Conservation (phyloP, 2,797 vertebrate species). For the Brachymystax lenok region DNA sequence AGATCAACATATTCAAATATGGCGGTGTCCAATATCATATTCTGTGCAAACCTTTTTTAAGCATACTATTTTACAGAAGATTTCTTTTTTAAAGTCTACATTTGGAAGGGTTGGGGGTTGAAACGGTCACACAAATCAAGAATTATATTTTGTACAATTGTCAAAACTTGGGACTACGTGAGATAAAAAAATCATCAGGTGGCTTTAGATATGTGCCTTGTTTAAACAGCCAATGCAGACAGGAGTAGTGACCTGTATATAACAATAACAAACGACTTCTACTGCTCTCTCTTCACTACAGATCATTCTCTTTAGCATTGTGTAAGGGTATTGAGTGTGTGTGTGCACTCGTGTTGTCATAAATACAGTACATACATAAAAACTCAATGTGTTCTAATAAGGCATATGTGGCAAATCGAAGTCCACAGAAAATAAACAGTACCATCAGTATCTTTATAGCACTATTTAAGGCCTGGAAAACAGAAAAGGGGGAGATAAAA, state of each 20-base stretch:
- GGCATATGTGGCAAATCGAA: conserved; percentile 66
- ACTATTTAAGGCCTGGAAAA: conserved; percentile 61
- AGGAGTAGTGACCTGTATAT: conserved; percentile 60
- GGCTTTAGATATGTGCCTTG: conserved; percentile 11
- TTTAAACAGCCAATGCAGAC: conserved; percentile 30
- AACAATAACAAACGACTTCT: conserved; percentile 27
- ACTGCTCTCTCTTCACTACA: conserved; percentile 25
- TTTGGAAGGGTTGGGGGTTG: conserved; percentile 49
- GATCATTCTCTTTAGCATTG: conserved; percentile 5
- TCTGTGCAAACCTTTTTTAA: conserved; percentile 54
- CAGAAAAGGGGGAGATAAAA: conserved; percentile 13
- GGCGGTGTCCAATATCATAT: too few relatives aligned
- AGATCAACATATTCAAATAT: conserved; percentile 38
- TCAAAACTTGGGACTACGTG: conserved; percentile 65
- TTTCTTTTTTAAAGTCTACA: conserved; percentile 34
- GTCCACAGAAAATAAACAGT: conserved; percentile 39
- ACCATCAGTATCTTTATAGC: conserved; percentile 32
- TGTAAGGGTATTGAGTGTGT: conserved; percentile 21
- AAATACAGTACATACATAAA: conserved; percentile 59
- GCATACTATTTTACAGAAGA: conserved; percentile 62
- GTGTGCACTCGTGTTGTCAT: conserved; percentile 40
- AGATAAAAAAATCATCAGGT: conserved; percentile 12
- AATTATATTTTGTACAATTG: conserved; percentile 62
- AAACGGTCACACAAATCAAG: conserved; percentile 30
- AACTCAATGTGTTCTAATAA: conserved; percentile 67